Evolutionary conservation across 1,140 invertebrate genomes (phyloP).

Genomic region (Aplysia californica): DNA sequence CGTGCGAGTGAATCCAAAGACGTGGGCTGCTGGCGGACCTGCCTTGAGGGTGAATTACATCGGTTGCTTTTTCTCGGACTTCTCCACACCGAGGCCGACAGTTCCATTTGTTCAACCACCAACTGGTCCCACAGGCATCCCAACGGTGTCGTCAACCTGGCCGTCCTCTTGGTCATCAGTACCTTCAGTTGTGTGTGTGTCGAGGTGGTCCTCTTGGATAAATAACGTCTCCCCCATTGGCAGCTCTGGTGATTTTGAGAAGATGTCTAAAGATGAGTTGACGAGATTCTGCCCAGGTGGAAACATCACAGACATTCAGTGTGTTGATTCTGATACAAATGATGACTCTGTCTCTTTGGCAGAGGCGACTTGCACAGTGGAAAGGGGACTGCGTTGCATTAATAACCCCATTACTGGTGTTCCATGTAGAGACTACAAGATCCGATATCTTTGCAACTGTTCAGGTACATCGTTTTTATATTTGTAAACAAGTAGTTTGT

Average conservation of each 20-base stretch:
- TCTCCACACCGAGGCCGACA: no score
- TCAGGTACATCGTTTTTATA: no score
- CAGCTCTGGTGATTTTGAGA: conserved; percentile 42
- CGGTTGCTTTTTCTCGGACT: no score
- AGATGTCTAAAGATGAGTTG: conserved; percentile 32
- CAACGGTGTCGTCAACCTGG: no score
- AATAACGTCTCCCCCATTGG: conserved; percentile 34
- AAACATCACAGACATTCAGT: conserved; percentile 43
- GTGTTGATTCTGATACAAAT: conserved; percentile 34
- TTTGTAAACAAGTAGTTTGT: no score
- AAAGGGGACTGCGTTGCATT: conserved; percentile 45
- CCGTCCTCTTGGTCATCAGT: neutral
- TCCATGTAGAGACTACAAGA: conserved; percentile 64
- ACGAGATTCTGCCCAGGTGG: conserved; percentile 42
- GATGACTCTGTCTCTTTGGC: conserved; percentile 40
- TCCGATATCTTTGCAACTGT: no score
- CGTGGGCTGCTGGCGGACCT: no score
- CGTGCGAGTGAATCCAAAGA: no score
- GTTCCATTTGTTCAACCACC: no score
- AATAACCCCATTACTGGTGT: conserved; percentile 39
- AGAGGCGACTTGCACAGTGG: conserved; percentile 42
- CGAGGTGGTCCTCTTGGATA: conserved; percentile 44
- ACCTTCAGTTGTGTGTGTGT: conserved; percentile 1
- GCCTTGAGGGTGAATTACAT: no score
- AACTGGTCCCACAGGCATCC: no score